These are phyloP conservation scores for Nyctereutes procyonoides DNA, from an alignment of 2,113 vertebrate species.

Conservation along the genomic window DNA sequence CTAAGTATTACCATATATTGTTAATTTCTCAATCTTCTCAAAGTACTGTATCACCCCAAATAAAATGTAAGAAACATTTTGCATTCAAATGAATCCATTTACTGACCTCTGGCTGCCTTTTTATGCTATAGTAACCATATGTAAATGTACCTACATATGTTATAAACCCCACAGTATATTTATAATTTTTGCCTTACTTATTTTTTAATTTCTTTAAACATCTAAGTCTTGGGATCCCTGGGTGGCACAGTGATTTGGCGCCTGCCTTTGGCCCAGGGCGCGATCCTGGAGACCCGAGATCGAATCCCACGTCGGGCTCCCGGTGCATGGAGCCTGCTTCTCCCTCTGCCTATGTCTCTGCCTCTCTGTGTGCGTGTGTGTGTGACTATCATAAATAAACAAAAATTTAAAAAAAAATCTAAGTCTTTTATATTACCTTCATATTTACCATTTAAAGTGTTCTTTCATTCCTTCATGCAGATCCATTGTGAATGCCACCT, in stretches of 20 bases:
- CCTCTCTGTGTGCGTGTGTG: fast-evolving
- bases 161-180: neutral
- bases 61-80: neutral
- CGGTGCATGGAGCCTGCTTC: too few relatives aligned
- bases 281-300: too few relatives aligned
- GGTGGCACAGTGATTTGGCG: too few relatives aligned
- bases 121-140: neutral
- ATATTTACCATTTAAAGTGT: neutral
- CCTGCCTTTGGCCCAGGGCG: too few relatives aligned
- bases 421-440: neutral
- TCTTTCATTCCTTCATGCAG: neutral
- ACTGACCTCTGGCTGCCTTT: neutral
- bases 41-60: neutral
- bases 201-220: neutral
- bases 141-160: neutral
- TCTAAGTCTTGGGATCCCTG: neutral
- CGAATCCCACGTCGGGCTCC: too few relatives aligned
- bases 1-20: neutral
- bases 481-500: neutral
- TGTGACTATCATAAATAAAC: too few relatives aligned
- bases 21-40: neutral
- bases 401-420: neutral
- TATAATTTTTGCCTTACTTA: neutral
- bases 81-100: neutral
- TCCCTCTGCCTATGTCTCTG: too few relatives aligned